Evolutionary conservation across 2,888 invertebrate species (phyloP).

Genomic region (Vesta saturnalis): DNA sequence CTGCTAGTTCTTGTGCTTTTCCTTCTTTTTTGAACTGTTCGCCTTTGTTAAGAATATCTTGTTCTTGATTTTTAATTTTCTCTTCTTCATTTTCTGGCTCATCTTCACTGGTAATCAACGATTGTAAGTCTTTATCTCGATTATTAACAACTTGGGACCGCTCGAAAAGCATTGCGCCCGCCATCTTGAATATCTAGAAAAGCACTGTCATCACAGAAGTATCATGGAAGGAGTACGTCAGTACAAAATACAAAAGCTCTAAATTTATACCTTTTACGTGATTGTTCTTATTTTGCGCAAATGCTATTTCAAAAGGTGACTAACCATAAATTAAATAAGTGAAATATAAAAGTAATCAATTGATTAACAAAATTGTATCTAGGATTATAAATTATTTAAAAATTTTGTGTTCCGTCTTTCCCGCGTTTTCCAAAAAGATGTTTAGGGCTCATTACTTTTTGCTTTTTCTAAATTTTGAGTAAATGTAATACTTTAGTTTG

Average conservation of each 20-base stretch:
- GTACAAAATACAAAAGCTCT: conserved; percentile 25
- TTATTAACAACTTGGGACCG: conserved; percentile 80
- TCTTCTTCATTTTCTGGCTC: conserved; percentile 86
- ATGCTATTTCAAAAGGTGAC: conserved; percentile 6
- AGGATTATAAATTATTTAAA: neutral
- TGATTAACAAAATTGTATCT: neutral
- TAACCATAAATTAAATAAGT: conserved; percentile 18
- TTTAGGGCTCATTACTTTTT: neutral
- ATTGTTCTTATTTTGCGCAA: conserved; percentile 15
- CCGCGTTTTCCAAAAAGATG: conserved; percentile 7
- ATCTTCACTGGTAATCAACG: conserved; percentile 79
- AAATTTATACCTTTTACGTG: conserved; percentile 17
- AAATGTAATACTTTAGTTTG: neutral
- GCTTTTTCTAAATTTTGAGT: neutral
- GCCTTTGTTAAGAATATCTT: conserved; percentile 92
- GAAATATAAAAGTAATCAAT: neutral
- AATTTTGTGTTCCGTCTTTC: neutral
- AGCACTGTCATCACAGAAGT: conserved; percentile 62
- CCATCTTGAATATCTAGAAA: conserved; percentile 71
- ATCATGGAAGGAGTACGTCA: conserved; percentile 23
- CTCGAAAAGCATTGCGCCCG: conserved; percentile 91
- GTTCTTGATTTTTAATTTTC: conserved; percentile 90
- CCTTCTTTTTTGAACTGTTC: conserved; percentile 92
- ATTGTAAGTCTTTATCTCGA: conserved; percentile 78
- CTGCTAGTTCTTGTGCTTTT: conserved; percentile 91